Base-by-base conservation (phyloP, 2,888 invertebrate genomes). In the Caenorhabditis doughertyi region DNA sequence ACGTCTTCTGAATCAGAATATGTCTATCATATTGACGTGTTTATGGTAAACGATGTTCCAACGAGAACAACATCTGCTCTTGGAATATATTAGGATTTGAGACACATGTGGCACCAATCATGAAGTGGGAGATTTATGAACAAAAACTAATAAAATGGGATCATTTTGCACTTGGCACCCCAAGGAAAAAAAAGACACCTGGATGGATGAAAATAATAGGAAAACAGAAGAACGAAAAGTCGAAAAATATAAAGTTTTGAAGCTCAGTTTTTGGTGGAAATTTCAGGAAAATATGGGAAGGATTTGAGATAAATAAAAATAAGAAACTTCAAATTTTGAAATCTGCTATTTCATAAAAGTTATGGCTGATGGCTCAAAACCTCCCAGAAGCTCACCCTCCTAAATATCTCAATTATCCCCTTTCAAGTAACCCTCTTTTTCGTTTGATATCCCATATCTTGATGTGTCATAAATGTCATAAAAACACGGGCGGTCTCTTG, bases 81-180 rank as follows among this genome's bases (percentile, higher is more conserved):
- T 58, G 55, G 76, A 76, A 76, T 76, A 76, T 76, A 76, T 76
- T 76, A 76, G 76, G 73, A 65, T 72, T 72, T 72, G 60, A 64
- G 55, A 53, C 49, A 76, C 76, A 67, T 76, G 76, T 76, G 76
- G 67, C 49, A 67, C 55, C 49, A 35, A 56, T 64, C 64, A 62
- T 73, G 35, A 58, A 13, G 32, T 27, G 18, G 8, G 16, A 67
- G 76, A 77, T 77, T 77, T 77, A 77, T 77, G 77, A 68, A 67
- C 60, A 77, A 23, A 56, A 67, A 49, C 55, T 35, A 51, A 51
- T 51, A 51, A 51, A 51, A 25, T 25, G 7, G 27, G 23, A 39
- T 13, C 42, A 1, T 9, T 23, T 25, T 4, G 27, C 7, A 25
- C 7, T 25, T 39, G 56, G 53, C 3, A 23, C 13, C 39, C 3